Conservation (phyloP, 2,113 vertebrate species). For the Albula goreensis region DNA sequence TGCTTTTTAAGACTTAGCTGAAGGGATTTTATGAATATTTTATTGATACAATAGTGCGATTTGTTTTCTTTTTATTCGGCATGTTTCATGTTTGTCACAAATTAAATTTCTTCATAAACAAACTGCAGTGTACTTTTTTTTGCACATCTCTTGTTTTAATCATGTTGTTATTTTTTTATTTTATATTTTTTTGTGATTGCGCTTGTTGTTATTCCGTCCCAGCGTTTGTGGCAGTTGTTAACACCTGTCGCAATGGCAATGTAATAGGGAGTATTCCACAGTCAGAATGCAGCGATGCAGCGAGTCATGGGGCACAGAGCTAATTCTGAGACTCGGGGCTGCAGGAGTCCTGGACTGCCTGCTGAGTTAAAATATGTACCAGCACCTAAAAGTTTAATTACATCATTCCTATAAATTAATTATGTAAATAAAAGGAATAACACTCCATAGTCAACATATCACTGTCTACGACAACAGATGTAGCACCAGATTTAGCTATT, state of each 20-base stretch:
- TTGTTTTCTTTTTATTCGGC: neutral
- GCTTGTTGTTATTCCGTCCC: neutral
- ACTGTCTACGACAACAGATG: no score
- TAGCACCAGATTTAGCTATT: no score
- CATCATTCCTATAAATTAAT: no score
- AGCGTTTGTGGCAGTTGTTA: neutral
- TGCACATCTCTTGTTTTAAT: neutral
- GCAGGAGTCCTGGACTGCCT: no score
- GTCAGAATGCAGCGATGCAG: neutral
- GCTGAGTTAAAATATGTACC: no score
- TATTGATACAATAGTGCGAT: neutral
- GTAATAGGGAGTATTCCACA: neutral
- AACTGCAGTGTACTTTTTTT: neutral
- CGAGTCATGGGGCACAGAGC: no score
- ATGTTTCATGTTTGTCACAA: neutral
- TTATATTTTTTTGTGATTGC: neutral
- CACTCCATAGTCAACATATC: no score
- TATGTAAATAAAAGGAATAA: no score
- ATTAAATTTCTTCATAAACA: neutral
- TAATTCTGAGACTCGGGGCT: no score
- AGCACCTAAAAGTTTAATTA: no score
- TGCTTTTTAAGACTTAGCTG: neutral
- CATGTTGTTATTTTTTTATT: neutral
- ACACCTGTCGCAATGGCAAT: neutral
- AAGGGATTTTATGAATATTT: neutral